These are phyloP conservation scores for Etheostoma nigrum DNA, from an alignment of 2,797 vertebrate genomes.

Conservation along the genomic window DNA sequence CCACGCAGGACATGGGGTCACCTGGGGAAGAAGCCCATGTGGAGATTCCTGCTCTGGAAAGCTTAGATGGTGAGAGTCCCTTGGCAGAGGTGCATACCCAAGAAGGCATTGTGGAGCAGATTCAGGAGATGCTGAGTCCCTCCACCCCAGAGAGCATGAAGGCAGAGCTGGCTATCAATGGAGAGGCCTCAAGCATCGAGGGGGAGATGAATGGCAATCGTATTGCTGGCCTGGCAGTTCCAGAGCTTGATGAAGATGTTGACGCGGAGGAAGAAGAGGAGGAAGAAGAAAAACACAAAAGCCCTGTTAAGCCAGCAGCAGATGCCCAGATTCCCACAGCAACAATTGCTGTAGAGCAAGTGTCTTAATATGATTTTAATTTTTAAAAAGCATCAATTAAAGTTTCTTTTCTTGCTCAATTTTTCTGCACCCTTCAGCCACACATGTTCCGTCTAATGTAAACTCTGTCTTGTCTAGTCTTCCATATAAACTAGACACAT, in stretches of 20 bases:
- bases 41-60: slow-evolving; percentile 81
- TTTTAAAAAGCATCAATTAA: slow-evolving; percentile 28
- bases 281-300: slow-evolving; percentile 60
- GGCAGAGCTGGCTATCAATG: slow-evolving; percentile 69
- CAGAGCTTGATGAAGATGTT: slow-evolving; percentile 72
- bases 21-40: slow-evolving; percentile 72
- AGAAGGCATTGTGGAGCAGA: slow-evolving; percentile 63
- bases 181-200: slow-evolving; percentile 60
- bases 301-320: slow-evolving; percentile 48
- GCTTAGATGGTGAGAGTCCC: slow-evolving; percentile 75
- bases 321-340: slow-evolving; percentile 61
- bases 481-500: slow-evolving; percentile 2
- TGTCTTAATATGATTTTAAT: slow-evolving; percentile 71
- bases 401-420: slow-evolving; percentile 29
- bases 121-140: slow-evolving; percentile 58
- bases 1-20: slow-evolving; percentile 20
- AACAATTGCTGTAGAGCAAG: slow-evolving; percentile 72
- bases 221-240: slow-evolving; percentile 70
- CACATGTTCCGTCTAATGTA: slow-evolving; percentile 32
- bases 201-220: slow-evolving; percentile 67
- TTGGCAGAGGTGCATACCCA: slow-evolving; percentile 78
- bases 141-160: slow-evolving; percentile 64
- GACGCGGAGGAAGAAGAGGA: slow-evolving; percentile 69
- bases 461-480: slow-evolving; percentile 15
- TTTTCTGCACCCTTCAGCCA: slow-evolving; percentile 25